Evolutionary conservation across 2,797 vertebrate genomes (phyloP), one percentile per base, ranked within the genome.

Genomic region (Cirrhinus molitorella): DNA sequence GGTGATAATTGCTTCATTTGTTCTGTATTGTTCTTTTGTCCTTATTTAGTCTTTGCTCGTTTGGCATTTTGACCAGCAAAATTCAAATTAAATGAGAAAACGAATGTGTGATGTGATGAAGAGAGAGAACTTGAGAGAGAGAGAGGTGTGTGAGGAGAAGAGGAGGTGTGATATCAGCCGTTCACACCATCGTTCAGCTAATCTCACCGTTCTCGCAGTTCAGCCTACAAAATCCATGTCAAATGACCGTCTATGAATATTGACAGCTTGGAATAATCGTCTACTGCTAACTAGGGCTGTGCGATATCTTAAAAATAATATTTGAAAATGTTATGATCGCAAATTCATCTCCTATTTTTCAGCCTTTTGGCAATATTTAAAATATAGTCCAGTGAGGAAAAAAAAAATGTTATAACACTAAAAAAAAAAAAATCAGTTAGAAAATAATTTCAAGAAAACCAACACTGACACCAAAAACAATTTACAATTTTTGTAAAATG

Each of bases 1-100:
- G 77, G 51, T 75, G 68, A 49, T 75, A 72, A 75, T 70, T 80
- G 61, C 47, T 67, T 66, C 6, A n/a, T 73, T 53, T 34, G 47
- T 1, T 28, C 28, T 73, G 25, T 13, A n/a, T 34, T n/a, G 25
- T 37, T 49, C 16, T 51, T 3, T 31, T 53, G 21, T 23, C 8
- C 57, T 55, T 45, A 57, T 5, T 14, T 78, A 74, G 23, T 80
- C 25, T 31, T 47, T 17, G 13, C 37, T 40, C 45, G 17, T 51
- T 31, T 37, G 59, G n/a, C 28, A 51, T 53, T 82, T 68, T 61
- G 23, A 66, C 23, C 70, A 17, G 53, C 34, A 43, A 57, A 34
- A 25, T 14, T 75, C 21, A 75, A 25, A 23, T 43, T 57, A n/a
- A 51, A 23, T 0, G 19, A 31, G 21, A 53, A 12, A 19, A 63